Evolutionary conservation across 2,888 invertebrate species (phyloP), one percentile per base, ranked within the genome.

Genomic region (Archips crataeganus): DNA sequence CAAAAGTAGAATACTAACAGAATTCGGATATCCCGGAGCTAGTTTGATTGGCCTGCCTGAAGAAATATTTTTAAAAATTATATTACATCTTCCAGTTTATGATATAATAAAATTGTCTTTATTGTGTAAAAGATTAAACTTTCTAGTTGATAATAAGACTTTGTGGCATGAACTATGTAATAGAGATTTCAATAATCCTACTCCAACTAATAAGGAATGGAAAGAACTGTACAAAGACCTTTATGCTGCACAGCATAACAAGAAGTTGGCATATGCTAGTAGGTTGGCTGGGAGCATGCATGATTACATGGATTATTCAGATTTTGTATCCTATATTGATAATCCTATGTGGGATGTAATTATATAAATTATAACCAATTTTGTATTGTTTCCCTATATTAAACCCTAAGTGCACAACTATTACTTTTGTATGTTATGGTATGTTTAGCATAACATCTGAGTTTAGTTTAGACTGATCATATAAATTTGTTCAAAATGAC

Each of bases 1-100:
- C 57, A 95, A 95, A 69, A 94, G 95, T 78, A 91, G 92, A 77
- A 92, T 96, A 78, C 84, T 96, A 23, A 90, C 84, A 70, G 80
- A 86, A 71, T 85, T 93, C 79, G 95, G 90, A 15, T 95, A 88
- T 81, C 85, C 90, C 5, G 92, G 91, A 86, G 93, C 93, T 45
- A 94, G 94, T 81, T 87, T 95, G 75, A 79, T 87, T 51, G 94
- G 94, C 3, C 76, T 95, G 23, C 94, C 94, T 13, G 91, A 91
- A 78, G 94, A 95, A 80, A 79, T 94, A 32, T 76, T 93, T 36
- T 80, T 80, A 39, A 90, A 88, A 72, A 87, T 94, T 23, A 79
- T 92, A 75, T 75, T 88, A 15, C 77, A 85, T 63, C 79, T 94
- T 39, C 81, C 87, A 32, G 77, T 91, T 42, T 67, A 45, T 34